Percentiles rank a stretch among this genome's conserved stretches.
Conservation (phyloP, 2,113 vertebrate genomes). For the Leptobrachium ailaonicum region DNA sequence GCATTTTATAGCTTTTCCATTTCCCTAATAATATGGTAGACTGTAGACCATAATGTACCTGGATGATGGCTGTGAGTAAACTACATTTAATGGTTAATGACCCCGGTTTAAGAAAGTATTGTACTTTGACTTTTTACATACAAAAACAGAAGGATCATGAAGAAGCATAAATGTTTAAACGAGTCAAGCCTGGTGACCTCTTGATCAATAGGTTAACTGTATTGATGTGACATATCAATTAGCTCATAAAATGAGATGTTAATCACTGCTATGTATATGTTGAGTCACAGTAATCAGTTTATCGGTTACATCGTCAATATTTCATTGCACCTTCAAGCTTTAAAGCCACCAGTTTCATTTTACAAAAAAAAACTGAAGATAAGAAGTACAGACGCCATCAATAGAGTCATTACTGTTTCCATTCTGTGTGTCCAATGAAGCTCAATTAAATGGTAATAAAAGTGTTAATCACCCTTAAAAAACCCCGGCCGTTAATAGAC, state of each 20-base stretch:
- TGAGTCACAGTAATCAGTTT: conserved; percentile 44
- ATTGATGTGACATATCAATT: neutral
- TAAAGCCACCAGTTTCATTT: conserved; percentile 63
- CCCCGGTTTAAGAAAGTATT: too few species aligned
- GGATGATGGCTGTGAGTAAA: too few species aligned
- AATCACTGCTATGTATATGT: neutral
- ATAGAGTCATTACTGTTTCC: conserved; percentile 81
- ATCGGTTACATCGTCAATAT: conserved; percentile 71
- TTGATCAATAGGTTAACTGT: neutral
- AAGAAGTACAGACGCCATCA: conserved; percentile 84
- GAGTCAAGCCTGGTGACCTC: neutral
- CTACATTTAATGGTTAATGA: too few species aligned
- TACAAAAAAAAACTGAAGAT: conserved; percentile 75
- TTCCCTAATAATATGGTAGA: too few species aligned
- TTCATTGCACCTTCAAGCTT: conserved; percentile 64
- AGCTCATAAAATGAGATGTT: neutral
- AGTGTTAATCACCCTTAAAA: conserved; percentile 79
- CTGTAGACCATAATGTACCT: too few species aligned
- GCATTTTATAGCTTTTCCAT: too few species aligned
- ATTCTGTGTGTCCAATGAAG: conserved; percentile 82
- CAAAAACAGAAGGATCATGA: too few species aligned
- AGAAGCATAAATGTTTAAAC: too few species aligned
- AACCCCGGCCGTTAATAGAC: neutral
- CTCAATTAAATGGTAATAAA: conserved; percentile 84
- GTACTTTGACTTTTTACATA: too few species aligned